A percentile compares a stretch with the other conserved stretches of the same genome.
Evolutionary conservation across 2,113 vertebrate genomes (phyloP).

Genomic region (Hemiprocne comata): DNA sequence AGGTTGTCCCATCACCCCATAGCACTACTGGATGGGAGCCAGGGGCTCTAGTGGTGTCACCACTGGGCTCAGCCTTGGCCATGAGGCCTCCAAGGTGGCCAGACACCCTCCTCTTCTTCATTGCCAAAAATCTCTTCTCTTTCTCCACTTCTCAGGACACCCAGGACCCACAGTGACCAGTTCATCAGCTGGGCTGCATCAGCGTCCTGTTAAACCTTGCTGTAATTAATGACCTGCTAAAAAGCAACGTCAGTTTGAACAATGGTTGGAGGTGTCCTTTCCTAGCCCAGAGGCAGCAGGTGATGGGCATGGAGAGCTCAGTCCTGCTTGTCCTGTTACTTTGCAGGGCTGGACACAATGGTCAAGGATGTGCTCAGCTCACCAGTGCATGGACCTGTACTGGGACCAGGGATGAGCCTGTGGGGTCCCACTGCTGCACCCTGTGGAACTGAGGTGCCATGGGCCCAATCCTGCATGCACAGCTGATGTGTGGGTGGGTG

Average conservation of each 20-base stretch:
- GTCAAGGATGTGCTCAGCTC: fast-evolving
- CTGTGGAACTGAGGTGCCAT: no score
- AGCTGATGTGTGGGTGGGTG: fast-evolving
- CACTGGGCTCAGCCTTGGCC: not conserved
- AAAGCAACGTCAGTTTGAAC: not conserved
- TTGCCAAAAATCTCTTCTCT: no score
- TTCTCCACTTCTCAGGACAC: no score
- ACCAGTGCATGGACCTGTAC: fast-evolving
- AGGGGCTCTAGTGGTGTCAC: not conserved
- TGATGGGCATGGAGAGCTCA: not conserved
- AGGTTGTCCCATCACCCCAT: not conserved
- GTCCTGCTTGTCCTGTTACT: not conserved
- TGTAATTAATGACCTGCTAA: not conserved
- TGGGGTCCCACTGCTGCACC: not conserved
- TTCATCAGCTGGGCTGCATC: not conserved
- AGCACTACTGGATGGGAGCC: fast-evolving
- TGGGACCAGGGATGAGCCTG: not conserved
- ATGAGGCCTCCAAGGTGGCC: fast-evolving
- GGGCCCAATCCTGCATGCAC: not conserved
- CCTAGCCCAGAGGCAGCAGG: not conserved
- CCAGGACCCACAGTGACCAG: not conserved
- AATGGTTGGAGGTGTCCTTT: not conserved
- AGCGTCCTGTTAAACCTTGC: not conserved
- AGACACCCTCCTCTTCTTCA: not conserved
- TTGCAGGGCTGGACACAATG: not conserved